Base-by-base conservation (phyloP, 2,113 vertebrate species). In the Saguinus imperator region DNA sequence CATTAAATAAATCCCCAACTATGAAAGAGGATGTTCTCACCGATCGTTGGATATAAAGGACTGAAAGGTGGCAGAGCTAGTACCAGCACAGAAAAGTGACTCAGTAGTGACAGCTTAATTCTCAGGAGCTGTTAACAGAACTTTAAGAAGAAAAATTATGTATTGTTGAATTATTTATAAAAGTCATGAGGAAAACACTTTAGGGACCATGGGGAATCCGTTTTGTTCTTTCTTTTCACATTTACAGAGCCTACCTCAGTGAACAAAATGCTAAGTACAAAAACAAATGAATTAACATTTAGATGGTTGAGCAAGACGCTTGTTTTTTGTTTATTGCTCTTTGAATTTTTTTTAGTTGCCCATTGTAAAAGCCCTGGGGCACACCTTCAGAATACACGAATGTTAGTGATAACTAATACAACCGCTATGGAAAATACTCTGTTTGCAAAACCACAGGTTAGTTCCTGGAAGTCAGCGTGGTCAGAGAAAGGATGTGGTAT, bases 381-480 rank as follows among this genome's bases (percentile, higher is more conserved):
- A 95, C 82, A 94, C 81, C 92, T 94, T 90, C 77, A 66, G 95
- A 96, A 96, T 87, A 79, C 58, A 91, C 84, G 84, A 97, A 85
- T 92, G 77, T 92, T 58, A 94, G 86, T 92, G 95, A 94, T 87
- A 95, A 96, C 89, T 82, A 73, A 94, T 98, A 97, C 9, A 94
- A 81, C 86, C 21, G 40, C 55, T 86, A 27, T 50, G 18, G 95
- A 20, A 94, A 96, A 96, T 57, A 91, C 77, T 12, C 35, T 80
- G 35, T 95, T 94, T 95, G 97, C 77, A 87, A 95, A 98, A 97
- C 97, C 97, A 89, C 97, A 95, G 70, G 50, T 95, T 95, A 96
- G 94, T 98, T 97, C 96, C 96, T 98, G 96, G 96, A 93, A 90
- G 95, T 93, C 70, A 97, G 97, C 94, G 27, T 23, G 75, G 68